phyloP scores from a whole-genome alignment of 2,113 vertebrate genomes.

The Progne subis region DNA sequence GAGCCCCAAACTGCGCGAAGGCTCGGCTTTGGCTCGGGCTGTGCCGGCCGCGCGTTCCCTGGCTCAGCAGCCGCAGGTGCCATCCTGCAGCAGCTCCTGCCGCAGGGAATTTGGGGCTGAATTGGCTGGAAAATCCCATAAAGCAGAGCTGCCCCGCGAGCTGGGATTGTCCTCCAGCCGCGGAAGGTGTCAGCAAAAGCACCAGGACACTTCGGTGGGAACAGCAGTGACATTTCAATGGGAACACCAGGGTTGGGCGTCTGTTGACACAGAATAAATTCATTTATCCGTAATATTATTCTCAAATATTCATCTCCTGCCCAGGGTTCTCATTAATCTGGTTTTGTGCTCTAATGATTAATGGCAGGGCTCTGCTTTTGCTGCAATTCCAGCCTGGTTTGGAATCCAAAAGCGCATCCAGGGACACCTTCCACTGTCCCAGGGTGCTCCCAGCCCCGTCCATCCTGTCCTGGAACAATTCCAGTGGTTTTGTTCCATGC shows the following conservation, averaged over 20 bases:
- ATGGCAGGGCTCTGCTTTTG: background rate
- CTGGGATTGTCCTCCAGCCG: rapidly evolving
- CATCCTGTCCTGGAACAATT: background rate
- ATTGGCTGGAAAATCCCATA: rapidly evolving
- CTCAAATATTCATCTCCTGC: rapidly evolving
- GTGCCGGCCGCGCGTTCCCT: rapidly evolving
- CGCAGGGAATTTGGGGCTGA: rapidly evolving
- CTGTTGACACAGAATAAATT: rapidly evolving
- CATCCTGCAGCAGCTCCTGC: background rate
- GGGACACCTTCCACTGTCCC: background rate
- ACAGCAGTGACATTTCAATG: too few species aligned
- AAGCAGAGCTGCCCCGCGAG: rapidly evolving
- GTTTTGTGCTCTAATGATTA: rapidly evolving
- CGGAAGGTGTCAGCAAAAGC: rapidly evolving
- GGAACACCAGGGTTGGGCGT: background rate
- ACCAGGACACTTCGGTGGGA: too few species aligned
- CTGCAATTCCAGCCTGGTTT: rapidly evolving
- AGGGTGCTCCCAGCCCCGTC: background rate
- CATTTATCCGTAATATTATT: rapidly evolving
- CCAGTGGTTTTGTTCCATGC: background rate
- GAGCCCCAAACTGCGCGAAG: rapidly evolving
- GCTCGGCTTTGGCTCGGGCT: background rate
- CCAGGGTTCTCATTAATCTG: background rate
- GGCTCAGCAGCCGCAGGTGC: background rate
- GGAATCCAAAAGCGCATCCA: background rate